Base-by-base conservation (phyloP, 2,113 vertebrate species). In the Mesoclemmys tuberculata region DNA sequence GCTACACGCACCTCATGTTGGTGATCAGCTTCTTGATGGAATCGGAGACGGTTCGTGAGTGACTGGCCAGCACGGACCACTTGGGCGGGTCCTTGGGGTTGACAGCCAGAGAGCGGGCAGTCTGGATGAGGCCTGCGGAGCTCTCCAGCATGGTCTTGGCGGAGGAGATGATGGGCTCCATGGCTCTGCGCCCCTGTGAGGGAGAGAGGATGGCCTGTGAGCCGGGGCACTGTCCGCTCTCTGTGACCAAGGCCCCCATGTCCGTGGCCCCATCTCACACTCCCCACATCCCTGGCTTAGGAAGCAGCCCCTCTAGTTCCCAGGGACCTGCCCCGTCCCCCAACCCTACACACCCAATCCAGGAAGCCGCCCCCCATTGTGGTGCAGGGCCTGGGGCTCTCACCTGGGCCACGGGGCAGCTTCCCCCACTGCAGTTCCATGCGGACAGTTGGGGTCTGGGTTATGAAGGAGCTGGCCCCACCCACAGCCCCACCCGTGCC, bases 1-100 rank as follows among this genome's bases (percentile, higher is more conserved):
- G n/a, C 22, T 27, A 24, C 13, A 41, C 96, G 91, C 97, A 99
- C 99, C 99, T 99, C 99, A 99, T 99, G 97, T 99, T 99, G 88
- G 99, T 99, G 88, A 99, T 99, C 18, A 99, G 98, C 82, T 99
- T 99, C 98, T 99, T 99, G 97, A 99, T 99, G 93, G 99, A 99
- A 93, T 99, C 99, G 0, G 99, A 99, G 94, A 99, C 99, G 0
- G 99, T 99, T n/a, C 99, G 99, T 1, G 99, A 99, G 96, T 99
- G 99, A 61, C 99, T 98, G 0, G 99, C 99, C 61, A 99, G 98
- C 89, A 99, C 99, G 0, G 99, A 99, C 99, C 99, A 99, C 96
- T 99, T 99, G 0, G 99, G 99, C 0, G 99, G 99, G 92, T 99
- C 99, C 97, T 99, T 99, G 77, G 99, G 99, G 93, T 99, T 99